Evolutionary conservation across 2,797 vertebrate species (phyloP), one percentile per base, ranked within the genome.

Genomic region (Liparis tanakae): DNA sequence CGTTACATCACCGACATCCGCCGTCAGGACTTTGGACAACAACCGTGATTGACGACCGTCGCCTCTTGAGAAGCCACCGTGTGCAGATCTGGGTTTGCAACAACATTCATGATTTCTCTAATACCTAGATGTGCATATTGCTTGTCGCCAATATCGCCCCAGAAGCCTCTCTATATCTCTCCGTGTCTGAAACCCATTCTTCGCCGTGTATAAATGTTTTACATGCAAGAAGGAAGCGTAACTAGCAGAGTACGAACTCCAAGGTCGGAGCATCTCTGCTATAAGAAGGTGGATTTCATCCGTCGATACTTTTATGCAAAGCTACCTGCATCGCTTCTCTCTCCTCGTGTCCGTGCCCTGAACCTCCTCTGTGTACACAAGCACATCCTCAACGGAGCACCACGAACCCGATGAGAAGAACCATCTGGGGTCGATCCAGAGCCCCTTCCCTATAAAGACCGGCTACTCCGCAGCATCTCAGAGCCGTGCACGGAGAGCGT

Each of bases 341-440:
- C 48, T 43, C 5, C 10, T 12, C 60, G 74, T 34, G 57, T 74
- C 57, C 66, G 30, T 36, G 66, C 41, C 67, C 66, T 58, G 41
- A 46, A 58, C 13, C 30, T 67, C 41, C 53, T 66, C 62, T 53
- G 63, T 78, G 70, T 67, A 68, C 64, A 76, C 39, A 0, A 73
- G 70, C 51, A 76, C 58, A 72, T 70, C 74, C 61, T 46, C 30
- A 73, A 71, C 57, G 77, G 76, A 76, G 66, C 37, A 1, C 67
- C 70, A 72, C 81, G 60, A 85, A 82, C 67, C 37, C 13, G 76
- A 62, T 63, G 74, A 74, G 72, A 85, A 78, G 67, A 80, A 76
- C 58, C 62, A 83, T 80, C 79, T 73, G 70, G 72, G 30, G 37
- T 86, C 2, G 4, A 76, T 74, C 80, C 78, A 76, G 75, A 74